Evolutionary conservation across 53 echinoderm and acorn worm species (phyloP).

Genomic region (Zoroaster sp.): DNA sequence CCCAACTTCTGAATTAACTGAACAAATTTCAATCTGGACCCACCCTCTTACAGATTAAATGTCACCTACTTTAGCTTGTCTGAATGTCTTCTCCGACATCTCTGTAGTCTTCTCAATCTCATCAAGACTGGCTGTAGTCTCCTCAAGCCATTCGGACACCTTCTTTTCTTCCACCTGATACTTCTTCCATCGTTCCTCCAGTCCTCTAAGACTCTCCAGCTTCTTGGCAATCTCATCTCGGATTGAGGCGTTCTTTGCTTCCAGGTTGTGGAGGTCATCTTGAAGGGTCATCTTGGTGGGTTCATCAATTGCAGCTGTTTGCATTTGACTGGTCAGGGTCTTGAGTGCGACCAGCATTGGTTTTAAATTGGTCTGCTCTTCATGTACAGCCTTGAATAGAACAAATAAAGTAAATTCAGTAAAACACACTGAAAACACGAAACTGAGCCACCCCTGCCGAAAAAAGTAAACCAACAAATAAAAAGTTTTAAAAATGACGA

Average conservation of each 20-base stretch:
- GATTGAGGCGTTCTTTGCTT: slow-evolving; percentile 13
- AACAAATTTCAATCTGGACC: too few relatives aligned
- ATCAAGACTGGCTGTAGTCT: slow-evolving; percentile 43
- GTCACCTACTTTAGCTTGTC: slow-evolving; percentile 60
- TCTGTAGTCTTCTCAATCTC: slow-evolving; percentile 39
- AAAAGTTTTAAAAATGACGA: too few relatives aligned
- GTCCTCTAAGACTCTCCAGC: slow-evolving; percentile 34
- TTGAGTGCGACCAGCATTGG: slow-evolving; percentile 31
- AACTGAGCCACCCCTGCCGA: too few relatives aligned
- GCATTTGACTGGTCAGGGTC: slow-evolving; percentile 45
- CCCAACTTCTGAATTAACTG: too few relatives aligned
- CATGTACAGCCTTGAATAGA: slow-evolving; percentile 29
- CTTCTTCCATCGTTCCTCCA: slow-evolving; percentile 58
- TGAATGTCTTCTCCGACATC: slow-evolving; percentile 51
- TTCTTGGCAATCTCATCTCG: slow-evolving; percentile 26
- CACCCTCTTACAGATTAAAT: too few relatives aligned
- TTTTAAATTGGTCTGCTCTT: slow-evolving; percentile 41
- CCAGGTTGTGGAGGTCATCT: slow-evolving; percentile 31
- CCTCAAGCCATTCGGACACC: slow-evolving; percentile 62
- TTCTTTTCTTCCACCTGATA: slow-evolving; percentile 40
- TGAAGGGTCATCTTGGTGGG: slow-evolving; percentile 6
- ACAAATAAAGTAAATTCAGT: not conserved
- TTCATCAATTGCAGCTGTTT: slow-evolving; percentile 21
- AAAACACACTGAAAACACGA: too few relatives aligned
- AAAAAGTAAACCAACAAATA: too few relatives aligned